phyloP scores from a whole-genome alignment of 2,888 invertebrate species.

The Pachliopta kotzebuea region DNA sequence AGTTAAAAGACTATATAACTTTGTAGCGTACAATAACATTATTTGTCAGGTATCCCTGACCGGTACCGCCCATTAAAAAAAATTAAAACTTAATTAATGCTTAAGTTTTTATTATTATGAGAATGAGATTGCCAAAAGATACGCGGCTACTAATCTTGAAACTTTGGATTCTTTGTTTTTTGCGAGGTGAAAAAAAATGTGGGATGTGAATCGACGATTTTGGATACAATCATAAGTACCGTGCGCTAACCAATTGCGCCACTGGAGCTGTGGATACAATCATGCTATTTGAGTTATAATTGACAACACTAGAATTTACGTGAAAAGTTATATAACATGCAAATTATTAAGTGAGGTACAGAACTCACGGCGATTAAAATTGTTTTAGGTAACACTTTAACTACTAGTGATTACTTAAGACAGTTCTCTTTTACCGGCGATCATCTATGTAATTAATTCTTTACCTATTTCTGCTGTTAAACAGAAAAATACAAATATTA shows the following conservation, averaged over 20 bases:
- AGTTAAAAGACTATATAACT: conserved; percentile 18
- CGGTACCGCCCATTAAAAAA: conserved; percentile 47
- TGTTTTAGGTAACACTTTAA: too few relatives aligned
- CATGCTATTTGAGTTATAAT: background rate
- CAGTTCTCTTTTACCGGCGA: background rate
- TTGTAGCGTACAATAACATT: conserved; percentile 48
- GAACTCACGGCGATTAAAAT: too few relatives aligned
- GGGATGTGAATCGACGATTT: background rate
- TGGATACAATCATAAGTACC: conserved; percentile 99
- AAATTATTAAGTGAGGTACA: background rate
- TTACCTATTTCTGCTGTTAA: background rate
- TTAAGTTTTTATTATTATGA: conserved; percentile 40
- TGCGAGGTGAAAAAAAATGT: conserved; percentile 3
- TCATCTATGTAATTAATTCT: background rate
- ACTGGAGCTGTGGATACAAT: conserved; percentile 88
- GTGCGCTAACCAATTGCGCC: conserved; percentile 99
- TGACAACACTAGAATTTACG: background rate
- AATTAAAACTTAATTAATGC: conserved; percentile 52
- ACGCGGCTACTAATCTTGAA: conserved; percentile 26
- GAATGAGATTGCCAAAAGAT: conserved; percentile 35
- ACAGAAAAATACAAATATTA: background rate
- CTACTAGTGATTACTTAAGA: too few relatives aligned
- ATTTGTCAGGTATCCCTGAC: conserved; percentile 65
- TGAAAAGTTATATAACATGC: background rate
- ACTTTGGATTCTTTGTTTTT: conserved; percentile 18